Percentiles rank a stretch among this genome's conserved stretches.
Evolutionary conservation across 2,797 vertebrate species (phyloP).

Genomic region (Hemitrygon akajei): DNA sequence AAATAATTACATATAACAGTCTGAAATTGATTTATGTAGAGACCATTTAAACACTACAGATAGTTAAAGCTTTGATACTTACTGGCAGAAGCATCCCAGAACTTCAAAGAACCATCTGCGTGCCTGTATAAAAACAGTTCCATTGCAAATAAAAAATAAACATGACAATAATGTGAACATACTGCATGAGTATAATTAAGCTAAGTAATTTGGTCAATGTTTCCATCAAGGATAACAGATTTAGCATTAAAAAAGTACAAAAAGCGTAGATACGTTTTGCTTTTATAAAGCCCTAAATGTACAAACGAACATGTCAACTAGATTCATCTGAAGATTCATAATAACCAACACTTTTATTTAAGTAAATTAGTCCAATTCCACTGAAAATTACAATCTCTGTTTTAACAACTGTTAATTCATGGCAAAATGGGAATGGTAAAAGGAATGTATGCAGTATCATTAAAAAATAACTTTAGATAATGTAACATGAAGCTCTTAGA

Average conservation of each 20-base stretch:
- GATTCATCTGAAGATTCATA: neutral
- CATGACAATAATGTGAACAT: neutral
- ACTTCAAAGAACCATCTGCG: conserved; percentile 94
- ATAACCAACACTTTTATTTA: no score
- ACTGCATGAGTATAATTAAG: neutral
- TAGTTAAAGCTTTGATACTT: conserved; percentile 59
- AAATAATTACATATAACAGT: neutral
- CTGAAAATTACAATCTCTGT: no score
- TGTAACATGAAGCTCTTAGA: no score
- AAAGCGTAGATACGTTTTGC: neutral
- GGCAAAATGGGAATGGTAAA: no score
- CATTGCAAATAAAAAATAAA: conserved; percentile 21
- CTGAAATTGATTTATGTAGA: neutral
- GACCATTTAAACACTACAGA: conserved; percentile 4
- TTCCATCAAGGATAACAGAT: neutral
- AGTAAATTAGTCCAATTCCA: no score
- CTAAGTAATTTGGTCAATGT: neutral
- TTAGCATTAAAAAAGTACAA: neutral
- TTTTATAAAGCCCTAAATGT: neutral
- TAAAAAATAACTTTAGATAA: no score
- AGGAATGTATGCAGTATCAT: no score
- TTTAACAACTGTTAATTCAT: no score
- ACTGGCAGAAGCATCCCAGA: conserved; percentile 98
- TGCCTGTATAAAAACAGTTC: conserved; percentile 64
- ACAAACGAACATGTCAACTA: neutral